Evolutionary conservation across 2,888 invertebrate species (phyloP).

Genomic region (Drosophila robusta): DNA sequence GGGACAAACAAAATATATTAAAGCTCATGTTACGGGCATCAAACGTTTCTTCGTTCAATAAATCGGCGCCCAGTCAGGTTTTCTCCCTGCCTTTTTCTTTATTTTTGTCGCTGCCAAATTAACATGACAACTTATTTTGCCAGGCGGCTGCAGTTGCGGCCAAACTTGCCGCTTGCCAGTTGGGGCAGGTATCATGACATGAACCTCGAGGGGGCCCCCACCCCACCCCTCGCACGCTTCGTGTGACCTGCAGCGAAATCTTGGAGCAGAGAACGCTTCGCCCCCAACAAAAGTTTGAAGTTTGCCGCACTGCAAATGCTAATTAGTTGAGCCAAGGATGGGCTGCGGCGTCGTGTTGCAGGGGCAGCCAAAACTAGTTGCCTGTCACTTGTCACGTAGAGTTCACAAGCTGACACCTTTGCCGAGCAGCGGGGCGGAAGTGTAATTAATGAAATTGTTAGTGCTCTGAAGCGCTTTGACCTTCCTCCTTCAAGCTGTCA

Average conservation of each 20-base stretch:
- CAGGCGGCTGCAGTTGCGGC: neutral
- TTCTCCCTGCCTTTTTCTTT: neutral
- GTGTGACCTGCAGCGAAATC: constrained; percentile 26
- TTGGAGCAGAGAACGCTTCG: neutral
- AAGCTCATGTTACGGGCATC: constrained; percentile 76
- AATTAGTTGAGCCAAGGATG: constrained; percentile 51
- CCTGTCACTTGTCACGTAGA: constrained; percentile 54
- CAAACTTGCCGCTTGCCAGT: neutral
- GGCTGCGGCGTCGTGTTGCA: neutral
- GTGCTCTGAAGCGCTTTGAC: too few relatives aligned
- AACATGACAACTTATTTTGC: constrained; percentile 68
- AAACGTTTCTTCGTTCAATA: constrained; percentile 53
- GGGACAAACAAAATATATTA: constrained; percentile 37
- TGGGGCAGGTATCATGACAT: constrained; percentile 21
- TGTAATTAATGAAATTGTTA: constrained; percentile 15
- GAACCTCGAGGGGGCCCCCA: neutral
- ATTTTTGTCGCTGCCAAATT: constrained; percentile 38
- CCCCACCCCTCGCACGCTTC: neutral
- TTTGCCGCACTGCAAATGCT: constrained; percentile 66
- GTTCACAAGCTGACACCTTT: constrained; percentile 61
- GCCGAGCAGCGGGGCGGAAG: neutral
- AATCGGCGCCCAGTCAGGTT: constrained; percentile 35
- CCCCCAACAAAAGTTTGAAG: constrained; percentile 51
- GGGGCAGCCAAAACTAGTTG: constrained; percentile 32
- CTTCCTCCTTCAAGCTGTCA: too few relatives aligned